Percentiles rank a stretch among this genome's conserved stretches.
phyloP scores from a whole-genome alignment of 2,113 vertebrate species.

The Syrrhaptes paradoxus region DNA sequence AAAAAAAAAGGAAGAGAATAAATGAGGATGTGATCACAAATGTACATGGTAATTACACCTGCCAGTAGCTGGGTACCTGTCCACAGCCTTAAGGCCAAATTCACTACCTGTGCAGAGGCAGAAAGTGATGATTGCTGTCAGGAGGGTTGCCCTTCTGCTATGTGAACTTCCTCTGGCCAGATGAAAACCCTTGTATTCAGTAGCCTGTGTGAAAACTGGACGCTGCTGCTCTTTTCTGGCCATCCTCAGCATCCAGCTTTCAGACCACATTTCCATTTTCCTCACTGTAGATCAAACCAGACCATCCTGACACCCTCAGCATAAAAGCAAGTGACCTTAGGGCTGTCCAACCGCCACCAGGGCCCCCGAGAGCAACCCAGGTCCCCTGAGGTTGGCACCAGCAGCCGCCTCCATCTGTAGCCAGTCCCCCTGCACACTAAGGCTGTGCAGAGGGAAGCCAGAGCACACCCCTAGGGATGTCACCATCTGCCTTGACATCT shows the following conservation, averaged over 20 bases:
- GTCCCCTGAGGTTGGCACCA: fast-evolving
- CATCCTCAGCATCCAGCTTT: fast-evolving
- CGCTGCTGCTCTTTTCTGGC: neutral
- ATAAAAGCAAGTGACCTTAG: neutral
- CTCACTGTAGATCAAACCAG: neutral
- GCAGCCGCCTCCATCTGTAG: fast-evolving
- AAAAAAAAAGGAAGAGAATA: neutral
- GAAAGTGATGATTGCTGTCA: neutral
- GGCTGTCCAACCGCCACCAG: neutral
- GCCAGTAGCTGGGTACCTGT: neutral
- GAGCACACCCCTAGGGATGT: neutral
- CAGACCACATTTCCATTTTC: neutral
- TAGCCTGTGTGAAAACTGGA: neutral
- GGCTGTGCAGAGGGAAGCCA: neutral
- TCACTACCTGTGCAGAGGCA: neutral
- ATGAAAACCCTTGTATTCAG: neutral
- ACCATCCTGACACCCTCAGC: neutral
- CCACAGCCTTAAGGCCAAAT: neutral
- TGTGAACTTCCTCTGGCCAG: neutral
- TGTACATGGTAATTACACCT: neutral
- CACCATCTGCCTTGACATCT: neutral
- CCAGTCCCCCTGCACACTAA: fast-evolving
- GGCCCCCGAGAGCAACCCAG: neutral
- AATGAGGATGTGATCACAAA: neutral
- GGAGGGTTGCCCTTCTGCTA: neutral